These are phyloP conservation scores for Calliopum simillimum DNA, from an alignment of 2,888 invertebrate species.

Conservation along the genomic window DNA sequence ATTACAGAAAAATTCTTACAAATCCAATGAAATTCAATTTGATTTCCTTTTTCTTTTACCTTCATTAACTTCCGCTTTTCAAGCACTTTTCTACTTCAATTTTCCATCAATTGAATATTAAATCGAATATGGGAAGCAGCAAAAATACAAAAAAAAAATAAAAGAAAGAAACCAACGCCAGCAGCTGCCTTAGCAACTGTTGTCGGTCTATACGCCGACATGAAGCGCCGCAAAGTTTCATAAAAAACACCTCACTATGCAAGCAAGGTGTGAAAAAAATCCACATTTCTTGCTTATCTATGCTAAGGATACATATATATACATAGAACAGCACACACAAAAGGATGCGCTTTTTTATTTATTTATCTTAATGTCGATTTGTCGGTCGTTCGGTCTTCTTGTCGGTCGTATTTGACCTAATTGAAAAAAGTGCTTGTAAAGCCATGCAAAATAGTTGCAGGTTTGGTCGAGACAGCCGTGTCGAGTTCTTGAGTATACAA, in stretches of 20 bases:
- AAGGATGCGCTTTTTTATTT: not conserved
- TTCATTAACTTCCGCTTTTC: slow-evolving; percentile 13
- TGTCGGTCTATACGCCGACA: not conserved
- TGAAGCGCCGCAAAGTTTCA: not conserved
- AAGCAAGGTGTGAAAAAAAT: not conserved
- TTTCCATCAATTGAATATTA: not conserved
- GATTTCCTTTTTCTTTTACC: not conserved
- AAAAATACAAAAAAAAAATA: not conserved
- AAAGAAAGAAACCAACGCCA: not conserved
- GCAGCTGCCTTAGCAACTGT: too few species aligned
- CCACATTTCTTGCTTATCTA: not conserved
- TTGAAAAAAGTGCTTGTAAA: not conserved
- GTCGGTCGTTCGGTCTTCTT: too few species aligned
- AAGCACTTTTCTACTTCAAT: not conserved
- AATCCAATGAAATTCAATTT: slow-evolving; percentile 8
- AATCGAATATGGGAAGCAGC: not conserved
- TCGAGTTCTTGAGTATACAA: too few species aligned
- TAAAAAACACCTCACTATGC: too few species aligned
- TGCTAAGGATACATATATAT: not conserved
- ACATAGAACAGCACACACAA: not conserved
- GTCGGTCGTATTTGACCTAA: slow-evolving; percentile 22
- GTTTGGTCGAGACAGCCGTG: too few species aligned
- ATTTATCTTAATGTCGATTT: slow-evolving; percentile 9
- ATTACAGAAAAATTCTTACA: not conserved
- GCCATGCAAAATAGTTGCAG: too few species aligned